Conservation (phyloP, 1,140 invertebrate species). For the Amyelois transitella region DNA sequence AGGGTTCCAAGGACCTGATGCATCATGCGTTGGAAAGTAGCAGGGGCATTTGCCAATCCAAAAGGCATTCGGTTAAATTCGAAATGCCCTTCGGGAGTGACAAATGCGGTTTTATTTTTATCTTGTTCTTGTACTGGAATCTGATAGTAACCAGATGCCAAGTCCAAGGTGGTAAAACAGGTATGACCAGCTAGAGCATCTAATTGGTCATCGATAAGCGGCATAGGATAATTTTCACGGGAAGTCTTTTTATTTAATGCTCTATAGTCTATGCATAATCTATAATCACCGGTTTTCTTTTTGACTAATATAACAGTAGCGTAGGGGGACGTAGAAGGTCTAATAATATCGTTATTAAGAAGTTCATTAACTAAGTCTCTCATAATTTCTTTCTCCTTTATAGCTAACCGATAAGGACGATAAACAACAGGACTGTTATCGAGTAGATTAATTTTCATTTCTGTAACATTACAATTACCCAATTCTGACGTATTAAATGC, state of each 20-base stretch:
- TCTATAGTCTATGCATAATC: conserved; percentile 15
- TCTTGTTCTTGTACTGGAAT: neutral
- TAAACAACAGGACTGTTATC: too few relatives aligned
- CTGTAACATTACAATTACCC: too few relatives aligned
- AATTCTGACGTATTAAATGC: too few relatives aligned
- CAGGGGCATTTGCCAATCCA: conserved; percentile 16
- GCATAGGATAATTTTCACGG: conserved; percentile 11
- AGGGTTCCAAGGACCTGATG: neutral
- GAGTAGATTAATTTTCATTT: too few relatives aligned
- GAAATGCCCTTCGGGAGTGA: too few relatives aligned
- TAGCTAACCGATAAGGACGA: too few relatives aligned
- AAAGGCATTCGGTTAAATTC: neutral
- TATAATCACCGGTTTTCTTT: conserved; percentile 24
- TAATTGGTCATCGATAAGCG: conserved; percentile 9
- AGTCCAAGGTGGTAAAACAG: conserved; percentile 1
- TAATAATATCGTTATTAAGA: too few relatives aligned
- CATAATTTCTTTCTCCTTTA: too few relatives aligned
- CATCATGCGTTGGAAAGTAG: conserved; percentile 13
- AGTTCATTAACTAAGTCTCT: too few relatives aligned
- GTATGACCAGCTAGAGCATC: neutral
- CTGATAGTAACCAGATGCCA: too few relatives aligned
- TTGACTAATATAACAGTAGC: conserved; percentile 19
- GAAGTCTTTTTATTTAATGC: conserved; percentile 6
- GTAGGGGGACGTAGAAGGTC: conserved; percentile 22
- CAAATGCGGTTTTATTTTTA: too few relatives aligned